Conservation (phyloP, 2,888 invertebrate species). For the Hetaerina titia region DNA sequence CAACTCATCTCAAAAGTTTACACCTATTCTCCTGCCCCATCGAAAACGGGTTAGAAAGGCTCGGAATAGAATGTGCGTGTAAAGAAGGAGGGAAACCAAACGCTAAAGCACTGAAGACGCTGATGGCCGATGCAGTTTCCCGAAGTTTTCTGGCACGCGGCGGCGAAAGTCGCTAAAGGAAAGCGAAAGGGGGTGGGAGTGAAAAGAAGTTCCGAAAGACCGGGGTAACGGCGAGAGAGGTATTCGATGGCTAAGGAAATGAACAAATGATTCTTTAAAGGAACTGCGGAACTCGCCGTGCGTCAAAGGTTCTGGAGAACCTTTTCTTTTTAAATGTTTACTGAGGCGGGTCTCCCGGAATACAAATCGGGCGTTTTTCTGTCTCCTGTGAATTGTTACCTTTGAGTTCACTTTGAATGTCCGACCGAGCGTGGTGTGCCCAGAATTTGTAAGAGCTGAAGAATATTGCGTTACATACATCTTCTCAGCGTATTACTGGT, state of each 20-base stretch:
- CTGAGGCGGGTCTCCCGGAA: neutral
- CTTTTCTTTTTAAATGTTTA: slow-evolving; percentile 23
- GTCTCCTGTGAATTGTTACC: neutral
- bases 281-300: neutral
- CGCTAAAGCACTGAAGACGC: neutral
- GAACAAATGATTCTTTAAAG: slow-evolving; percentile 44
- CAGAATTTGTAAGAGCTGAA: neutral
- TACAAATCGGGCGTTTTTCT: neutral
- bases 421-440: neutral
- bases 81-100: neutral
- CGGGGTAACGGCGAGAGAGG: neutral
- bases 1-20: neutral
- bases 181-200: no score
- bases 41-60: neutral
- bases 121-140: neutral
- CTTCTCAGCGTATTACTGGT: no score
- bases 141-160: neutral
- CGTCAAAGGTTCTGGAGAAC: neutral
- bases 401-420: neutral
- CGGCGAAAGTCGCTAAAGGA: neutral
- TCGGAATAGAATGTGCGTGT: neutral
- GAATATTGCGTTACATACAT: neutral
- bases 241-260: neutral
- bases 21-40: neutral
- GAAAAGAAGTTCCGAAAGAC: neutral